Conservation (phyloP, 1,140 invertebrate genomes). For the Holotrichia oblita region DNA sequence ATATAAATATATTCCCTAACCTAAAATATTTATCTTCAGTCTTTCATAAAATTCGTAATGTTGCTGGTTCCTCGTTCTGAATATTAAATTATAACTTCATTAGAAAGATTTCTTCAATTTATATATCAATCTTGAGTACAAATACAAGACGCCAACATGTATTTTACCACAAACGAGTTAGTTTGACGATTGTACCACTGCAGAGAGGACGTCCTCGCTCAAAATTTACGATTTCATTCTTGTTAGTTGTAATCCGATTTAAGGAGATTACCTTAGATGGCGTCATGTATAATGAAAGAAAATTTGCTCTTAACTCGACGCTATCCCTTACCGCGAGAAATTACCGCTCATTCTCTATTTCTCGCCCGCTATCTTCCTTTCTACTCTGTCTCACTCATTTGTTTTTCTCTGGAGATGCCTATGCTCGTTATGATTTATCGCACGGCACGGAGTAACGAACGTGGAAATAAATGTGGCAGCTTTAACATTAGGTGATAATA, state of each 20-base stretch:
- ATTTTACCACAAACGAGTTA: not conserved
- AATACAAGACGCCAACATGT: not conserved
- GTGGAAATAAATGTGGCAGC: conserved; percentile 33
- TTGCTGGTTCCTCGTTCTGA: too few relatives aligned
- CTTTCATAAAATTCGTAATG: too few relatives aligned
- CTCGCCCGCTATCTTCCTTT: not conserved
- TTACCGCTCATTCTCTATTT: conserved; percentile 14
- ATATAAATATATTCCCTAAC: too few relatives aligned
- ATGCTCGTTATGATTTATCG: not conserved
- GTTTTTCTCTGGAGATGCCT: not conserved
- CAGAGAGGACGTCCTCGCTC: not conserved
- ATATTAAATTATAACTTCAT: too few relatives aligned
- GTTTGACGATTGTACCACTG: not conserved
- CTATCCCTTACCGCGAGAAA: conserved; percentile 13
- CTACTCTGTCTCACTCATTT: not conserved
- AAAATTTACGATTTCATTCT: conserved; percentile 28
- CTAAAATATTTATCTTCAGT: too few relatives aligned
- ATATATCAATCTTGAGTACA: too few relatives aligned
- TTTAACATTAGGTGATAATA: conserved; percentile 37
- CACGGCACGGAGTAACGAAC: conserved; percentile 15
- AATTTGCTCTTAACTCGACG: conserved; percentile 23
- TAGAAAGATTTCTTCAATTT: too few relatives aligned
- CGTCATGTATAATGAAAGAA: conserved; percentile 30
- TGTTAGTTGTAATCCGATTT: conserved; percentile 35
- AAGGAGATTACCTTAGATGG: conserved; percentile 21